These are phyloP conservation scores for Ephestia elutella DNA, from an alignment of 1,140 invertebrate genomes.

Conservation along the genomic window DNA sequence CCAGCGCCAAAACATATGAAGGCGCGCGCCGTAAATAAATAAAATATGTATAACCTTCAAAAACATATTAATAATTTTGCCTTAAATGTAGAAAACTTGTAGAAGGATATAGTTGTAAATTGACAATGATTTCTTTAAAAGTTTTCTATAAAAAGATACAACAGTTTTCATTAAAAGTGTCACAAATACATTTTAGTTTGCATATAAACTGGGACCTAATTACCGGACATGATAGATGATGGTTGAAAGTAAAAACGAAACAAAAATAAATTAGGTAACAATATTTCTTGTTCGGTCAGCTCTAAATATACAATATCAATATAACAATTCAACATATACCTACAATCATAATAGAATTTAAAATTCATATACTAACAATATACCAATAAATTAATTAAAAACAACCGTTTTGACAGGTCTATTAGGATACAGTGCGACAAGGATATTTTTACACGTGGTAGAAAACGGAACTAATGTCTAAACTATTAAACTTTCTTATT, in stretches of 20 bases:
- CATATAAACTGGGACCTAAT: neutral
- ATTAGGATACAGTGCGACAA: too few species aligned
- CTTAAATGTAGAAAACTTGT: neutral
- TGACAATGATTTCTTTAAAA: neutral
- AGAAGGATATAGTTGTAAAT: neutral
- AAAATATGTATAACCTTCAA: neutral
- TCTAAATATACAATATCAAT: too few species aligned
- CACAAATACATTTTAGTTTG: neutral
- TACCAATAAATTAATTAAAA: too few species aligned
- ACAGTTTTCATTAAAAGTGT: neutral
- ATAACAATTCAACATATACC: too few species aligned
- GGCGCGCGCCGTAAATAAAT: slow-evolving; percentile 22
- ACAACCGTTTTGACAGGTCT: too few species aligned
- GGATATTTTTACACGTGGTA: too few species aligned
- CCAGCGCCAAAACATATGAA: slow-evolving; percentile 65
- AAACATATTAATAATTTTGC: neutral
- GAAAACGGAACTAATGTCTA: too few species aligned
- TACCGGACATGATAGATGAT: neutral
- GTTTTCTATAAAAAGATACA: neutral
- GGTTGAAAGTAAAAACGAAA: neutral
- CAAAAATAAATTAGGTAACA: neutral
- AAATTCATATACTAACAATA: too few species aligned
- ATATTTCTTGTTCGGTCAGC: neutral
- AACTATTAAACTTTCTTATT: too few species aligned
- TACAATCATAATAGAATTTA: too few species aligned